Evolutionary conservation across 2,888 invertebrate species (phyloP).

Genomic region (Physocephala rufipes): DNA sequence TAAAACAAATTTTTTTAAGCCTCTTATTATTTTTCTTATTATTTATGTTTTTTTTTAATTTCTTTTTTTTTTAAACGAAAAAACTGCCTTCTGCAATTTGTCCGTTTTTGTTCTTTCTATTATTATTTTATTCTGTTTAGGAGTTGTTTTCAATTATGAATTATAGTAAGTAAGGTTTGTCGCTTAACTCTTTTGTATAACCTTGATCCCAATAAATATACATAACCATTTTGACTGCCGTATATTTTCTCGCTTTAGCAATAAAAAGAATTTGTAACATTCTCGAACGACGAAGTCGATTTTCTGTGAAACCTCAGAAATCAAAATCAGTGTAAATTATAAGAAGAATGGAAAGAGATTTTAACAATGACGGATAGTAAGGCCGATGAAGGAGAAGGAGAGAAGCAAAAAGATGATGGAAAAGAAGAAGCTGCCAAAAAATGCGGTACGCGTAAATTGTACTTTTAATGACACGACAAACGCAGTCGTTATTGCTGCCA

Average conservation of each 20-base stretch:
- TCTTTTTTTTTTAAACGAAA: too few species aligned
- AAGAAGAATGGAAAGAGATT: not conserved
- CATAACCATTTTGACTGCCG: not conserved
- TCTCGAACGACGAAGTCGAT: not conserved
- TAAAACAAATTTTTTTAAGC: too few species aligned
- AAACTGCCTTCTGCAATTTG: too few species aligned
- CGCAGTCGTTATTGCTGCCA: constrained; percentile 6
- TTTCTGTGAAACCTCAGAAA: not conserved
- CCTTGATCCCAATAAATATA: not conserved
- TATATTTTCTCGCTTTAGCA: constrained; percentile 1
- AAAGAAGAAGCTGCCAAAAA: constrained; percentile 11
- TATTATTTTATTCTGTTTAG: too few species aligned
- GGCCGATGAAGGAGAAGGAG: too few species aligned
- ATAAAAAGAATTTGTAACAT: not conserved
- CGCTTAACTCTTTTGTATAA: constrained; percentile 15
- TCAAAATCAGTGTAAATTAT: not conserved
- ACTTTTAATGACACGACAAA: constrained; percentile 20
- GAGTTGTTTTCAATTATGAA: too few species aligned
- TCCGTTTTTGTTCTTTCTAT: too few species aligned
- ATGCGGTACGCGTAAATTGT: constrained; percentile 22
- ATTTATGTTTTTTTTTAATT: too few species aligned
- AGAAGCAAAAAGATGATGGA: too few species aligned
- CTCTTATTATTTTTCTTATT: too few species aligned
- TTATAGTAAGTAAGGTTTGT: not conserved
- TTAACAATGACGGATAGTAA: too few species aligned